Evolutionary conservation across 2,797 vertebrate species (phyloP).

Genomic region (Acanthurus tractus): DNA sequence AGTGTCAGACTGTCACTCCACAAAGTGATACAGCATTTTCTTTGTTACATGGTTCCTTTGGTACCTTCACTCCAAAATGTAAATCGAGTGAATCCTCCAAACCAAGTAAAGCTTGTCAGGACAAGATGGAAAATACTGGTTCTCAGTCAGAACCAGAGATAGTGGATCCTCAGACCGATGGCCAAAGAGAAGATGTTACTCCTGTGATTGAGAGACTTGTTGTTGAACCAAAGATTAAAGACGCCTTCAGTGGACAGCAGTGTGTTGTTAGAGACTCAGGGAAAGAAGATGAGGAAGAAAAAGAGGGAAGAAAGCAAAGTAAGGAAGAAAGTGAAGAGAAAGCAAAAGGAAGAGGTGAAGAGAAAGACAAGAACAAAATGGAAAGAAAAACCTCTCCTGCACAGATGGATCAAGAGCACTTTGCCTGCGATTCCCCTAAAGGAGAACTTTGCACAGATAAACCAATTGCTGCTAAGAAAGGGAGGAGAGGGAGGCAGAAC

Average conservation of each 20-base stretch:
- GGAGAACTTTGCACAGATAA: constrained; percentile 70
- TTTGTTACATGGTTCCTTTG: constrained; percentile 85
- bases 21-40: constrained; percentile 69
- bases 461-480: constrained; percentile 68
- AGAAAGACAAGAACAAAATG: constrained; percentile 43
- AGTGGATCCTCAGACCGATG: constrained; percentile 42
- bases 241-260: constrained; percentile 66
- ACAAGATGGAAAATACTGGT: constrained; percentile 28
- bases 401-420: constrained; percentile 52
- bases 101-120: constrained; percentile 42
- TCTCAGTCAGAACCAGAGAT: constrained; percentile 34
- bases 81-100: constrained; percentile 63
- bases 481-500: constrained; percentile 73
- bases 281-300: constrained; percentile 52
- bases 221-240: constrained; percentile 78
- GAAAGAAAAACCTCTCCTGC: constrained; percentile 50
- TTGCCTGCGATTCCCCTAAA: constrained; percentile 36
- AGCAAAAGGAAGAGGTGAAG: constrained; percentile 33
- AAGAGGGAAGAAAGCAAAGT: constrained; percentile 15
- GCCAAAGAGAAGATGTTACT: constrained; percentile 53
- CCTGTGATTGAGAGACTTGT: constrained; percentile 47
- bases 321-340: too few species aligned
- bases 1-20: constrained; percentile 47
- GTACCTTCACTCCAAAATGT: constrained; percentile 82
- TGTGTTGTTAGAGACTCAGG: constrained; percentile 67